phyloP scores from a whole-genome alignment of 2,113 vertebrate species.

The Numenius arquata region DNA sequence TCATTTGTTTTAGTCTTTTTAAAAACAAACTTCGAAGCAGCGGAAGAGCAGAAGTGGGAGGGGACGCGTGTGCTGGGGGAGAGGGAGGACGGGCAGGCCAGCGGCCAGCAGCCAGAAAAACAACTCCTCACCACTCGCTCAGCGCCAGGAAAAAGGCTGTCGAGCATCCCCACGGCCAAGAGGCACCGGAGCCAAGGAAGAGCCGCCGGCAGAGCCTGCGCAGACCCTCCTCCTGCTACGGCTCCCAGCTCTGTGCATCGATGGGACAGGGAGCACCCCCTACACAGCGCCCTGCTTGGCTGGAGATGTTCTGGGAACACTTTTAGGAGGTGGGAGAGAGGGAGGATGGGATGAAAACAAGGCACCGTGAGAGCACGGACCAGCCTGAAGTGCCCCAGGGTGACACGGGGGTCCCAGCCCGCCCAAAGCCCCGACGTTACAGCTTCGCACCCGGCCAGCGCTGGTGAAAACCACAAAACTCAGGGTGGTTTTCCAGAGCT shows the following conservation, averaged over 20 bases:
- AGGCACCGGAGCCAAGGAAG: background rate
- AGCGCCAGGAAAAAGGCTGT: slow-evolving; percentile 45
- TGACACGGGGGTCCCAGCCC: rapidly evolving
- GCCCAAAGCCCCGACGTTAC: rapidly evolving
- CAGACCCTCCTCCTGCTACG: background rate
- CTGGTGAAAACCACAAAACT: background rate
- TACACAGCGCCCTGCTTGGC: rapidly evolving
- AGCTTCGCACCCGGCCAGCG: background rate
- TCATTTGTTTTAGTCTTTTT: background rate
- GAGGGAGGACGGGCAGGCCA: background rate
- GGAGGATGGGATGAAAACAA: background rate
- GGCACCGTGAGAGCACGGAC: rapidly evolving
- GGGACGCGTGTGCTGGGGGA: background rate
- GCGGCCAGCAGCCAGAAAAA: slow-evolving; percentile 18
- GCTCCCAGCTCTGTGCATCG: background rate
- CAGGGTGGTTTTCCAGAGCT: background rate
- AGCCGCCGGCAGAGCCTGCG: background rate
- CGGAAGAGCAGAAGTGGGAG: background rate
- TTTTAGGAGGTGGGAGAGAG: background rate
- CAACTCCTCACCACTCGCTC: background rate
- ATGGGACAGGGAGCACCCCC: rapidly evolving
- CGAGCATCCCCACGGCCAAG: slow-evolving; percentile 9
- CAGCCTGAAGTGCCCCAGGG: background rate
- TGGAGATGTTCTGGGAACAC: rapidly evolving
- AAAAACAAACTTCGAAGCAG: background rate